Percentiles rank a stretch among this genome's conserved stretches.
Evolutionary conservation across 2,113 vertebrate genomes (phyloP).

Genomic region (Platichthys flesus): DNA sequence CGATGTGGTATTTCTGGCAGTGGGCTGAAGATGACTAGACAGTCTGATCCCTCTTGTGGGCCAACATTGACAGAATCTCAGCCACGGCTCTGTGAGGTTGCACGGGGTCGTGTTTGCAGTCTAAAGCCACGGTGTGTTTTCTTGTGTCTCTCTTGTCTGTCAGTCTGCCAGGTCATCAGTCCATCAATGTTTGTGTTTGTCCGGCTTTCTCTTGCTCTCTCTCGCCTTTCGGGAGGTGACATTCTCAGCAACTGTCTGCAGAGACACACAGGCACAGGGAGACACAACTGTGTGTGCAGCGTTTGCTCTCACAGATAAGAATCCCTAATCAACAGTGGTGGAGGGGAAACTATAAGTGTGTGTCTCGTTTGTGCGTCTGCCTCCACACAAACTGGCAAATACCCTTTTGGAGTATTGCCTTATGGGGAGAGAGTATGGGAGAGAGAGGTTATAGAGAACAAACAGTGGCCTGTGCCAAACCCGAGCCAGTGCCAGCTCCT

Average conservation of each 20-base stretch:
- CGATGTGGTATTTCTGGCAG: constrained; percentile 8
- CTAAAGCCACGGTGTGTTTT: neutral
- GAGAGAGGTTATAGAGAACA: constrained; percentile 39
- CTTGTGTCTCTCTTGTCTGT: neutral
- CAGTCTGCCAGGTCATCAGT: constrained; percentile 5
- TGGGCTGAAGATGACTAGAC: constrained; percentile 1
- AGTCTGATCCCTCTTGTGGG: constrained; percentile 4
- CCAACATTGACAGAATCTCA: constrained; percentile 6
- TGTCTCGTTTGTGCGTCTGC: neutral
- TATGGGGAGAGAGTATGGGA: constrained; percentile 6
- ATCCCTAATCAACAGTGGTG: constrained; percentile 24
- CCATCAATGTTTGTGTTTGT: constrained; percentile 17
- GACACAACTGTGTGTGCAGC: neutral
- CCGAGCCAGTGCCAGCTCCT: constrained; percentile 19
- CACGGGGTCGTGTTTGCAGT: constrained; percentile 24
- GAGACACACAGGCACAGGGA: constrained; percentile 12
- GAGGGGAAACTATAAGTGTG: constrained; percentile 9
- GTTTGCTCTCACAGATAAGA: constrained; percentile 44
- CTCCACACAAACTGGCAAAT: constrained; percentile 22
- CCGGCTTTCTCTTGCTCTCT: constrained; percentile 1
- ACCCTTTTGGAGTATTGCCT: constrained; percentile 33
- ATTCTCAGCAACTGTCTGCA: constrained; percentile 43
- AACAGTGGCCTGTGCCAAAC: constrained; percentile 33
- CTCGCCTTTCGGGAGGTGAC: constrained; percentile 18
- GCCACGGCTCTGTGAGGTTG: constrained; percentile 10